phyloP scores from a whole-genome alignment of 2,888 invertebrate genomes.

The Netelia virgata region DNA sequence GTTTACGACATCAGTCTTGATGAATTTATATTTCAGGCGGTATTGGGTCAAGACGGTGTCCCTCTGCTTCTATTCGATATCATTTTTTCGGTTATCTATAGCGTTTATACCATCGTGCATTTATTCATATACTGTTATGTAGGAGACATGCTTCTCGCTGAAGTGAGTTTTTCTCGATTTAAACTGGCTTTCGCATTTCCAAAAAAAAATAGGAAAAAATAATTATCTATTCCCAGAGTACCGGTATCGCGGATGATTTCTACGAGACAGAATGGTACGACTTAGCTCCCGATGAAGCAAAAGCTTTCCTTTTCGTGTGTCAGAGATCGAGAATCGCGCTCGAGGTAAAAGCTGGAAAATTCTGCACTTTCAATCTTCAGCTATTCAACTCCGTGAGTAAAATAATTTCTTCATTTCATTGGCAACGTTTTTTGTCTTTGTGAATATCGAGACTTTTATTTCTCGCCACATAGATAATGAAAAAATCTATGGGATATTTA shows the following conservation, averaged over 20 bases:
- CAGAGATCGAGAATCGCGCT: slow-evolving; percentile 59
- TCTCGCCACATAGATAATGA: slow-evolving; percentile 67
- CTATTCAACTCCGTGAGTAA: slow-evolving; percentile 59
- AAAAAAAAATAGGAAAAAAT: too few relatives aligned
- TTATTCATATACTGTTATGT: slow-evolving; percentile 75
- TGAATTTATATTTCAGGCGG: neutral
- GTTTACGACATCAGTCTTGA: neutral
- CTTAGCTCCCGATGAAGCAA: slow-evolving; percentile 51
- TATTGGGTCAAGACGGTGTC: slow-evolving; percentile 39
- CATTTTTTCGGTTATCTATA: slow-evolving; percentile 57
- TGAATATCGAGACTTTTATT: neutral
- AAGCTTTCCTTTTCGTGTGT: slow-evolving; percentile 57
- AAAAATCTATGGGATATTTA: slow-evolving; percentile 71
- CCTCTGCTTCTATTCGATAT: slow-evolving; percentile 41
- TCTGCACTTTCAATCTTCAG: slow-evolving; percentile 54
- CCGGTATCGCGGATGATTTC: slow-evolving; percentile 41
- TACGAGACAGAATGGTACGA: slow-evolving; percentile 66
- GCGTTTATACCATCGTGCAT: slow-evolving; percentile 70
- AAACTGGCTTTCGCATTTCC: too few relatives aligned
- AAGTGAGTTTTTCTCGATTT: slow-evolving; percentile 33
- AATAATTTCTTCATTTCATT: neutral
- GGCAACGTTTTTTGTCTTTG: neutral
- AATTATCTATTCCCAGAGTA: too few relatives aligned
- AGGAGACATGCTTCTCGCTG: slow-evolving; percentile 70
- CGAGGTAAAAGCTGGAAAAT: slow-evolving; percentile 66